These are phyloP conservation scores for Aulostomus chinensis DNA, from an alignment of 2,797 vertebrate species.

Conservation along the genomic window DNA sequence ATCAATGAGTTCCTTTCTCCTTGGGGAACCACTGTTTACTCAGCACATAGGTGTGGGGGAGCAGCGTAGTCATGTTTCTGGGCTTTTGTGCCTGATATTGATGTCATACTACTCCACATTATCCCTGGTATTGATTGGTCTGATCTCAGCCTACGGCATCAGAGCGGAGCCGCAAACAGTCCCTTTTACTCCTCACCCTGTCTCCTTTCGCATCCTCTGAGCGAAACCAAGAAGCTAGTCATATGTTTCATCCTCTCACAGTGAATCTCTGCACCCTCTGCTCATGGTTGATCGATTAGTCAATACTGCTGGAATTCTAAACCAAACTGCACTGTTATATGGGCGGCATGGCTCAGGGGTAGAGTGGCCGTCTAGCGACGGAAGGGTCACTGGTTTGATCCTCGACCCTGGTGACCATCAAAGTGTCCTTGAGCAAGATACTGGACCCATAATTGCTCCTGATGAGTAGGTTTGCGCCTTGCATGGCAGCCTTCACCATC, in stretches of 20 bases:
- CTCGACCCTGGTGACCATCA: too few species aligned
- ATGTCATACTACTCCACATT: constrained; percentile 61
- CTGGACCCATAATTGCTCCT: too few species aligned
- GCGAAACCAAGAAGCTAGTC: constrained; percentile 2
- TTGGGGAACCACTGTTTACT: constrained; percentile 54
- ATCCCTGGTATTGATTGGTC: constrained; percentile 71
- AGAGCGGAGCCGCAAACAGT: too few species aligned
- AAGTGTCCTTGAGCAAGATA: too few species aligned
- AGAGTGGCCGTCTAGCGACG: too few species aligned
- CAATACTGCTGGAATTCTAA: constrained; percentile 13
- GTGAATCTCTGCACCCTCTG: constrained; percentile 1
- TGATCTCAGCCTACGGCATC: constrained; percentile 70
- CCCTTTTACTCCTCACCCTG: constrained; percentile 4
- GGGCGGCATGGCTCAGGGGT: too few species aligned
- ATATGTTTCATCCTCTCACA: background rate
- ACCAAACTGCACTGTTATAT: constrained; percentile 21
- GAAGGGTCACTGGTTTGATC: too few species aligned
- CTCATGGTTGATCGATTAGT: constrained; percentile 36
- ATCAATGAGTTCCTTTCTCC: constrained; percentile 62
- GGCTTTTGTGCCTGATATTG: constrained; percentile 58
- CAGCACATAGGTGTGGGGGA: constrained; percentile 44
- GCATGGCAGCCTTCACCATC: too few species aligned
- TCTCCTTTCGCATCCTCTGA: constrained; percentile 27
- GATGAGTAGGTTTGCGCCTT: too few species aligned
- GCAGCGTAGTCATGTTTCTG: constrained; percentile 61